Percentiles rank a stretch among this genome's conserved stretches.
Evolutionary conservation across 2,888 invertebrate species (phyloP).

Genomic region (Falcaria lacertinaria): DNA sequence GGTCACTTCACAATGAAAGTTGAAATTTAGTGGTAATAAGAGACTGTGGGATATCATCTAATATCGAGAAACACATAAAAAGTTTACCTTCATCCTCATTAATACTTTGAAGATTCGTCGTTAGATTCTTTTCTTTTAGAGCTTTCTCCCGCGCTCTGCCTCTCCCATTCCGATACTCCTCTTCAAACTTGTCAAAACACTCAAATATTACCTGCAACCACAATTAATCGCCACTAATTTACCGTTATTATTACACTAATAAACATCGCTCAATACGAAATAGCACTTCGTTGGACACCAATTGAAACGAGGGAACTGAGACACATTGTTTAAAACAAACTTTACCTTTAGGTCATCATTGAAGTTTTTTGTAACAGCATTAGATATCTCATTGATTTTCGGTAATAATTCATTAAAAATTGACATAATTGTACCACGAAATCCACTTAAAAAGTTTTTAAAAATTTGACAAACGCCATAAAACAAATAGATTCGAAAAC

Average conservation of each 20-base stretch:
- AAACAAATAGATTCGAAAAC: slow-evolving; percentile 61
- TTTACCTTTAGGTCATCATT: slow-evolving; percentile 62
- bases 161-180: slow-evolving; percentile 50
- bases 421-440: slow-evolving; percentile 58
- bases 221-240: slow-evolving; percentile 16
- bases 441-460: slow-evolving; percentile 41
- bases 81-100: slow-evolving; percentile 59
- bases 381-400: slow-evolving; percentile 55
- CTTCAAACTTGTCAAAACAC: slow-evolving; percentile 55
- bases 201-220: slow-evolving; percentile 53
- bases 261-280: slow-evolving; percentile 2
- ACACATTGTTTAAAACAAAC: slow-evolving; percentile 10
- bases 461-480: slow-evolving; percentile 55
- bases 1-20: no score
- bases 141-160: slow-evolving; percentile 41
- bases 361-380: slow-evolving; percentile 39
- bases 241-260: slow-evolving; percentile 6
- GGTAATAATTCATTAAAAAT: slow-evolving; percentile 62
- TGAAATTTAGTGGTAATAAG: no score
- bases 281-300: neutral
- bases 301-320: slow-evolving; percentile 7
- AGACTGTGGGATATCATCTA: no score
- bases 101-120: slow-evolving; percentile 59
- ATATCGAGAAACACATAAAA: neutral
- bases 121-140: slow-evolving; percentile 46